Percentiles rank a stretch among this genome's conserved stretches.
Conservation (phyloP, 2,113 vertebrate genomes). For the Pholis gunnellus region DNA sequence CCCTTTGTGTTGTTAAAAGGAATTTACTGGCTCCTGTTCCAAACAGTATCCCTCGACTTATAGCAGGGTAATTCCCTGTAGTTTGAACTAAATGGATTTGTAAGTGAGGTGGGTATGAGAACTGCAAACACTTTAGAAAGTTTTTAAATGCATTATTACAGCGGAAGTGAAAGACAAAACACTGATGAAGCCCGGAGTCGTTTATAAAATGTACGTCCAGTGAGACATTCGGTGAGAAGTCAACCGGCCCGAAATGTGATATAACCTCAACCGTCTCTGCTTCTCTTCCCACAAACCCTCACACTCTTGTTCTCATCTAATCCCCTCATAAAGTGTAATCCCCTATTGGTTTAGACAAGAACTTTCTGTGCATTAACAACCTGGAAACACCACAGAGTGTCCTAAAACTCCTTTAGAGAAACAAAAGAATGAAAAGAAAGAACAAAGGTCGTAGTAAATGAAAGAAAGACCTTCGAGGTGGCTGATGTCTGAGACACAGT, state of each 20-base stretch:
- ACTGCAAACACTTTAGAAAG: neutral
- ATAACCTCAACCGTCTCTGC: slow-evolving; percentile 35
- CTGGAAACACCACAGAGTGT: slow-evolving; percentile 64
- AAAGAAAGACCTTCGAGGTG: slow-evolving; percentile 57
- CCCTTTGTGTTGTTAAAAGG: slow-evolving; percentile 41
- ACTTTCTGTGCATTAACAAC: slow-evolving; percentile 74
- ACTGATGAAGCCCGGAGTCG: neutral
- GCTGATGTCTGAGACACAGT: slow-evolving; percentile 62
- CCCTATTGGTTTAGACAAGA: slow-evolving; percentile 75
- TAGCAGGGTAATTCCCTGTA: slow-evolving; percentile 6
- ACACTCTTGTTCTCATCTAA: slow-evolving; percentile 49
- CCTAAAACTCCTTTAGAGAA: slow-evolving; percentile 58
- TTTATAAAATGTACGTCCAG: neutral
- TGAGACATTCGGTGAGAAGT: slow-evolving; percentile 8
- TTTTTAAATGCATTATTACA: slow-evolving; percentile 11
- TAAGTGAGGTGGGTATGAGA: slow-evolving; percentile 4
- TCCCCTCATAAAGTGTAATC: slow-evolving; percentile 61
- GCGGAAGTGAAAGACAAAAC: neutral
- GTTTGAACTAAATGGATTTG: slow-evolving; percentile 19
- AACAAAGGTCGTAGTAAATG: slow-evolving; percentile 46
- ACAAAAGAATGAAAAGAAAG: slow-evolving; percentile 54
- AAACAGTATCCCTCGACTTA: slow-evolving; percentile 43
- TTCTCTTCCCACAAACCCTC: slow-evolving; percentile 5
- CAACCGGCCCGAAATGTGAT: neutral
- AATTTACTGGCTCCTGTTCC: slow-evolving; percentile 51